These are phyloP conservation scores for Piaya cayana DNA, from an alignment of 2,113 vertebrate species.

Conservation along the genomic window DNA sequence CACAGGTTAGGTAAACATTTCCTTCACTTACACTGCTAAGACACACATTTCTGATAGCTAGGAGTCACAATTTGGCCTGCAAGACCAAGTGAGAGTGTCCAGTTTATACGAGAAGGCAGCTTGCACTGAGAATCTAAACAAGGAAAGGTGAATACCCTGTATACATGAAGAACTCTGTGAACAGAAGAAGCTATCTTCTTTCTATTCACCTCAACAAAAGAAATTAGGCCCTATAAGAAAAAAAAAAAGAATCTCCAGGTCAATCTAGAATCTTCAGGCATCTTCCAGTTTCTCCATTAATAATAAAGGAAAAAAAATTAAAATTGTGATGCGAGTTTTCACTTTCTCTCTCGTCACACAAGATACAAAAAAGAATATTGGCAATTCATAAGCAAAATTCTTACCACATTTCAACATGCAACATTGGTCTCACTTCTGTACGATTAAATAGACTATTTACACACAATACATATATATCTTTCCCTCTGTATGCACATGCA, in stretches of 20 bases:
- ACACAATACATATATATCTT: constrained; percentile 69
- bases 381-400: constrained; percentile 70
- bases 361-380: constrained; percentile 66
- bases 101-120: constrained; percentile 16
- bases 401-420: constrained; percentile 71
- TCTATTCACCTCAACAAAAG: constrained; percentile 1
- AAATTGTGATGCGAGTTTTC: constrained; percentile 50
- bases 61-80: not conserved
- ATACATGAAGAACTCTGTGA: not conserved
- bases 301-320: constrained; percentile 58
- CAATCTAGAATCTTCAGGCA: constrained; percentile 24
- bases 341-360: constrained; percentile 63
- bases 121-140: constrained; percentile 11
- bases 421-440: constrained; percentile 63
- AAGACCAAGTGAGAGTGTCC: not conserved
- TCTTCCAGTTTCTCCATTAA: constrained; percentile 71
- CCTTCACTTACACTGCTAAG: constrained; percentile 20
- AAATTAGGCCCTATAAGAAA: constrained; percentile 6
- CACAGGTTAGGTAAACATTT: not conserved
- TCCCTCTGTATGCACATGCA: constrained; percentile 68
- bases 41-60: not conserved
- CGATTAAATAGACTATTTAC: constrained; percentile 80
- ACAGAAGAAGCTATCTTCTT: constrained; percentile 3
- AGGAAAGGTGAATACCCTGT: constrained; percentile 47
- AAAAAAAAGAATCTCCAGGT: constrained; percentile 1